Percentiles rank a stretch among this genome's conserved stretches.
These are phyloP conservation scores for Tetrax tetrax DNA, from an alignment of 2,113 vertebrate species.

Conservation along the genomic window DNA sequence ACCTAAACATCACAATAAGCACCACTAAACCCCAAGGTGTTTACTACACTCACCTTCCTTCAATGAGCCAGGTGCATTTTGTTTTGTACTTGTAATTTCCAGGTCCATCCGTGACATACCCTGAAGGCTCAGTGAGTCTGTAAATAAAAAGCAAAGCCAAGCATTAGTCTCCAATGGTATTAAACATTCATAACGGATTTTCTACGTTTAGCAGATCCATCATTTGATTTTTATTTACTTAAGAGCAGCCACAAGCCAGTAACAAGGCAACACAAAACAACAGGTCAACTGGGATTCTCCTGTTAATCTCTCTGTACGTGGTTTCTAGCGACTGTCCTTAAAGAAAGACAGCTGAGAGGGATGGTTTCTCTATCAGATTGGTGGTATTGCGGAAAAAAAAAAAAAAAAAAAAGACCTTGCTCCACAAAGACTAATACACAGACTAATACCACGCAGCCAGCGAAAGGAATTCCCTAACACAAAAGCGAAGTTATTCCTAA, in stretches of 20 bases:
- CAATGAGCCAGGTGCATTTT: slow-evolving; percentile 98
- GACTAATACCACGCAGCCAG: not conserved
- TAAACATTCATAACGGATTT: not conserved
- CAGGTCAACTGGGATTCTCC: not conserved
- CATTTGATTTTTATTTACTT: not conserved
- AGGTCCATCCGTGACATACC: slow-evolving; percentile 92
- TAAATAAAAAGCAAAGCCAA: slow-evolving; percentile 5
- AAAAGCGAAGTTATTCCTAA: not conserved
- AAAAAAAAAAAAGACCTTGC: not conserved
- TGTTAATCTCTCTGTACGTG: not conserved
- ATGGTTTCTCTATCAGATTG: not conserved
- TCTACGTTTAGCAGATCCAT: not conserved
- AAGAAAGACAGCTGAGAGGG: rapidly evolving
- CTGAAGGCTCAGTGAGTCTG: slow-evolving; percentile 90
- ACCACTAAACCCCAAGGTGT: not conserved
- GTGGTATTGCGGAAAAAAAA: no score
- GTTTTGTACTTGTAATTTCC: slow-evolving; percentile 99
- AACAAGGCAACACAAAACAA: not conserved
- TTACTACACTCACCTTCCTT: slow-evolving; percentile 87
- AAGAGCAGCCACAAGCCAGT: not conserved
- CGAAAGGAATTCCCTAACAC: not conserved
- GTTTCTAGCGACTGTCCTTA: no score
- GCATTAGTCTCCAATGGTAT: not conserved
- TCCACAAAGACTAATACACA: not conserved
- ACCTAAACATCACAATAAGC: not conserved